Conservation (phyloP, 2,797 vertebrate genomes). For the Malacoctenus gilli region DNA sequence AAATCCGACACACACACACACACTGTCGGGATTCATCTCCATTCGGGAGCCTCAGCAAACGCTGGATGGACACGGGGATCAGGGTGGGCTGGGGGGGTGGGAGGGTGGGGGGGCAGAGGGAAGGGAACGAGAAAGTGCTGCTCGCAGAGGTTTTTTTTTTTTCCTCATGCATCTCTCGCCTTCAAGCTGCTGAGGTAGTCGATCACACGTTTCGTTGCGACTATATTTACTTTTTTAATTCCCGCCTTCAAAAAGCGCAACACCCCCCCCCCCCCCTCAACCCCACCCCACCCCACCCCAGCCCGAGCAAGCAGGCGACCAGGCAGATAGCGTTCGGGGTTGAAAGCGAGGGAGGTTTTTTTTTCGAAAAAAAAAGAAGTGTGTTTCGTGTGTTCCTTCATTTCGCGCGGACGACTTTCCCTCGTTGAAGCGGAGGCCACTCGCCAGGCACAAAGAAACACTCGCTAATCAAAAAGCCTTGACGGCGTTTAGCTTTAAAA, state of each 20-base stretch:
- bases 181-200: slow-evolving; percentile 68
- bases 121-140: slow-evolving; percentile 61
- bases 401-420: slow-evolving; percentile 25
- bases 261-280: too few relatives aligned
- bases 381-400: slow-evolving; percentile 19
- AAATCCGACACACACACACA: slow-evolving; percentile 73
- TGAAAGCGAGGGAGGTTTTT: slow-evolving; percentile 26
- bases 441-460: slow-evolving; percentile 19
- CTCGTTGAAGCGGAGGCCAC: slow-evolving; percentile 24
- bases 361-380: slow-evolving; percentile 25
- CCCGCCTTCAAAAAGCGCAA: slow-evolving; percentile 56
- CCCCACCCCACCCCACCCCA: too few relatives aligned
- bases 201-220: slow-evolving; percentile 44
- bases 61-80: slow-evolving; percentile 71
- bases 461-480: slow-evolving; percentile 34
- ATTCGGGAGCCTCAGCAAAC: slow-evolving; percentile 75
- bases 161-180: slow-evolving; percentile 53
- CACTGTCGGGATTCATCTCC: slow-evolving; percentile 69
- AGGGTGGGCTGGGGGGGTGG: slow-evolving; percentile 43
- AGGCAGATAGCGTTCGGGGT: slow-evolving; percentile 18
- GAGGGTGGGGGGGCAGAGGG: slow-evolving; percentile 15
- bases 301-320: slow-evolving; percentile 9
- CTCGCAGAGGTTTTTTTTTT: slow-evolving; percentile 56
- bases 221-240: slow-evolving; percentile 56
- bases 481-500: too few relatives aligned